Evolutionary conservation across 2,888 invertebrate genomes (phyloP), one percentile per base, ranked within the genome.

Genomic region (Fragum sueziense): DNA sequence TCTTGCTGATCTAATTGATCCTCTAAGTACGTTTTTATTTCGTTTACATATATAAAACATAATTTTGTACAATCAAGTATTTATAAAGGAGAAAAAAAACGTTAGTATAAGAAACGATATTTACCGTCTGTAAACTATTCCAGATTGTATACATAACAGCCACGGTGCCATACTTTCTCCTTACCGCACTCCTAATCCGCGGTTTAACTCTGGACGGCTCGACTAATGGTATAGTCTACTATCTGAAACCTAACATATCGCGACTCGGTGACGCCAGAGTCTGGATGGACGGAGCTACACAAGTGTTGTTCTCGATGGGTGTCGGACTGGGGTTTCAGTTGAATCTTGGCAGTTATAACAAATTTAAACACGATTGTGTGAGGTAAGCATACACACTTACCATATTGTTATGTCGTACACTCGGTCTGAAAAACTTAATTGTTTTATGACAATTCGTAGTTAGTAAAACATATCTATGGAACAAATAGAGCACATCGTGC

Each of bases 211-310:
- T 89, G n/a, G 84, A 85, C 0, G 97, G 97, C 0, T 96, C 97
- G 0, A 85, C 84, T 20, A 95, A 96, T 6, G 97, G 97, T 0
- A 95, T 96, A 31, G 79, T 94, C 29, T 96, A 96, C 92, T 97
- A 96, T 91, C 93, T 97, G 37, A 95, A 94, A 6, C 97, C 97
- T 0, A 94, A 95, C 59, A 97, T 97, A 95, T 94, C 95, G 0
- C 95, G 94, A 41, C 92, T 97, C 27, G 86, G 94, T 3, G 94
- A 95, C 22, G 95, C 96, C 0, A 91, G 93, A 22, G 79, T 79
- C 11, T 79, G 79, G 75, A 54, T 79, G 20, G 79, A 79, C 51
- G 79, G 70, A n/a, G 74, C 65, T 7, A 71, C 79, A 7, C 79
- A 79, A 57, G 79, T 74, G 22, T 65, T 79, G 20, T 79, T 70